Percentiles rank a stretch among this genome's conserved stretches.
Conservation (phyloP, 2,888 invertebrate species). For the Empis stercorea region DNA sequence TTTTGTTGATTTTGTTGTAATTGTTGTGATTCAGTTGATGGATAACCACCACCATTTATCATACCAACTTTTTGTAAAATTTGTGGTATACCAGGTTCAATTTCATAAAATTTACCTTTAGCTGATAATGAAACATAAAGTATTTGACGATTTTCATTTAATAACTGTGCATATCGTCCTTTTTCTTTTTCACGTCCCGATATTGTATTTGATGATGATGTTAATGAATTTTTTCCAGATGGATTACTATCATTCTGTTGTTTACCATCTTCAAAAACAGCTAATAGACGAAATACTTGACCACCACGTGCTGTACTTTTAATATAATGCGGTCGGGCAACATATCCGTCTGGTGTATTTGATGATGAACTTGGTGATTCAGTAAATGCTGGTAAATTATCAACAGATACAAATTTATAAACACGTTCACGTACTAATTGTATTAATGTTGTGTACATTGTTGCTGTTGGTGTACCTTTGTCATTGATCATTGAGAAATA, state of each 20-base stretch:
- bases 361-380: conserved; percentile 28
- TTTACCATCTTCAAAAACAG: conserved; percentile 60
- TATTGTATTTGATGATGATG: conserved; percentile 15
- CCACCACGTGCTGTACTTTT: conserved; percentile 59
- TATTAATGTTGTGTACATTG: conserved; percentile 49
- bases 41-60: conserved; percentile 8
- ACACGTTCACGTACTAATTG: conserved; percentile 56
- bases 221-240: conserved; percentile 12
- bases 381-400: conserved; percentile 34
- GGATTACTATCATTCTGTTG: conserved; percentile 21
- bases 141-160: conserved; percentile 58
- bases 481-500: conserved; percentile 57
- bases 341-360: conserved; percentile 17
- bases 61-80: conserved; percentile 28
- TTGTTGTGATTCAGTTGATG: not conserved
- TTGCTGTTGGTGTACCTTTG: conserved; percentile 51
- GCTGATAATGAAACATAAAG: conserved; percentile 63
- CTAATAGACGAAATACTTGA: conserved; percentile 56
- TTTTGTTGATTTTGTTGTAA: conserved; percentile 16
- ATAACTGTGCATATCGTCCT: conserved; percentile 56
- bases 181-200: conserved; percentile 35
- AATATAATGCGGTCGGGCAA: conserved; percentile 42
- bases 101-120: conserved; percentile 61
- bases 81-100: conserved; percentile 43
- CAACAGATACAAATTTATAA: conserved; percentile 36